Evolutionary conservation across 2,888 invertebrate genomes (phyloP), one percentile per base, ranked within the genome.

Genomic region (Drosophila borealis): DNA sequence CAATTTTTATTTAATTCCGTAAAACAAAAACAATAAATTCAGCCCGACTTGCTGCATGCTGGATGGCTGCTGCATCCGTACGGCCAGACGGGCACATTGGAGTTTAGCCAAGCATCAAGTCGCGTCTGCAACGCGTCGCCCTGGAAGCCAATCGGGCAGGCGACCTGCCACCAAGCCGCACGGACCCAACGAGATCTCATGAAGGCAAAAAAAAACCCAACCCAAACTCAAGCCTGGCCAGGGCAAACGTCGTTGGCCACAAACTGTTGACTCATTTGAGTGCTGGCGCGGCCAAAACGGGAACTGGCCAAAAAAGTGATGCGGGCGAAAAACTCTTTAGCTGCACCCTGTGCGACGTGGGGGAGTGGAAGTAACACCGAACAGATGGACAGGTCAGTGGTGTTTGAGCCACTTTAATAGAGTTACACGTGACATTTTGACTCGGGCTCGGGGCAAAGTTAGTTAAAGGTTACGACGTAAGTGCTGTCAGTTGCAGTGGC

Each of bases 1-100:
- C 89, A 86, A 86, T 89, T 89, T 89, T 86, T 89, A 89, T 86
- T 86, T 89, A 89, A 85, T 86, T 86, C 88, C 70, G 80, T 64
- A 80, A 88, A 88, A 89, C 88, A 88, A 89, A 83, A 74, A 85
- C 75, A 78, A 89, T 85, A 84, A 83, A 86, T 87, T 86, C 83
- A 66, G 76, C 81, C 65, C 78, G 75, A 82, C 83, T 88, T 73
- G 82, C 70, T 68, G 57, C 63, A 44, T 41, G 36, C 44, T 36
- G 44, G 50, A 56, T 57, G 39, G 54, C 17, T 37, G 39, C 48
- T 29, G 62, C 41, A 17, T 62, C 50, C 61, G 61, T 50, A 39
- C 21, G 36, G 55, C 56, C 48, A 66, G 41, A 48, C 33, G 64
- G 36, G 33, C 64, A 17, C 65, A 61, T 81, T 82, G 85, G 81